These are phyloP conservation scores for Muntiacus reevesi DNA, from an alignment of 2,113 vertebrate species.

Conservation along the genomic window DNA sequence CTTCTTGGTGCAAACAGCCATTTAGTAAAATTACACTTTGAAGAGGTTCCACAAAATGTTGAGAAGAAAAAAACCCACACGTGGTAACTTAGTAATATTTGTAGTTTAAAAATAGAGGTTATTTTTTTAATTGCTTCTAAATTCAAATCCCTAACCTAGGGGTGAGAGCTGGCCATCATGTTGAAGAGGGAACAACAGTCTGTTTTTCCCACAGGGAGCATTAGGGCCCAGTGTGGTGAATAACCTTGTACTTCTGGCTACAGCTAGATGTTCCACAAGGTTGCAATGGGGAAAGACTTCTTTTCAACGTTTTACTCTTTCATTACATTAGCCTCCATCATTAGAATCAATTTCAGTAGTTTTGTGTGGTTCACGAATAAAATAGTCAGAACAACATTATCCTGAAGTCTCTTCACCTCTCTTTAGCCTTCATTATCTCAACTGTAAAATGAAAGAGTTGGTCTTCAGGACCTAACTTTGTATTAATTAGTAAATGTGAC, in stretches of 20 bases:
- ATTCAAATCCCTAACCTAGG: not conserved
- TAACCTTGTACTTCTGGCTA: not conserved
- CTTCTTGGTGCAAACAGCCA: not conserved
- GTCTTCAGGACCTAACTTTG: not conserved
- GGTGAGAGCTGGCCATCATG: not conserved
- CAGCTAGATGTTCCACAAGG: not conserved
- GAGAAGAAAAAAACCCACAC: not conserved
- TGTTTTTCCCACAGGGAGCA: not conserved
- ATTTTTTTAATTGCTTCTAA: not conserved
- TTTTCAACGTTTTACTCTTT: not conserved
- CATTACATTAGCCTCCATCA: not conserved
- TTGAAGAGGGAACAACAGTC: not conserved
- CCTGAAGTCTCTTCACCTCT: not conserved
- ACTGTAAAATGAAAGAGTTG: not conserved
- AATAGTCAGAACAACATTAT: not conserved
- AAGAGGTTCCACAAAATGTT: not conserved
- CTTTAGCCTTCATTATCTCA: not conserved
- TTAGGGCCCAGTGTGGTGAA: fast-evolving
- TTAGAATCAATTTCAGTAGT: not conserved
- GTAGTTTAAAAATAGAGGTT: not conserved
- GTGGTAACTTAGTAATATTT: not conserved
- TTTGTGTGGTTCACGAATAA: not conserved
- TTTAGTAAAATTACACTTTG: not conserved
- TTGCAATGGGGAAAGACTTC: not conserved
- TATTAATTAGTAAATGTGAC: not conserved